phyloP scores from a whole-genome alignment of 2,888 invertebrate species.

The Anorthoa munda region DNA sequence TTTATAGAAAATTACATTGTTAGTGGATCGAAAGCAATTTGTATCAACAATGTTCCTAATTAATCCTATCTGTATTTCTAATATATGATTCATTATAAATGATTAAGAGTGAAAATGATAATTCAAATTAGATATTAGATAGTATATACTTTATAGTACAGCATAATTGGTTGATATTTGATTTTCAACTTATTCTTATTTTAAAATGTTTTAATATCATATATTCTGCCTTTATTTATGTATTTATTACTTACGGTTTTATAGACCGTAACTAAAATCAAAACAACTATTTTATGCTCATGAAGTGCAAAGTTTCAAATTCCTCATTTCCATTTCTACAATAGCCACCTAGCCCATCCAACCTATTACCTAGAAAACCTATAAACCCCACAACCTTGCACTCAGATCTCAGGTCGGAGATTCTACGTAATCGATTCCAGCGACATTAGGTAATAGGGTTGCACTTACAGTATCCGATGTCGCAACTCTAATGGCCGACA shows the following conservation, averaged over 20 bases:
- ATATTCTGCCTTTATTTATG: too few species aligned
- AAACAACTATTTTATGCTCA: not conserved
- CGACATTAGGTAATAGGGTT: constrained; percentile 69
- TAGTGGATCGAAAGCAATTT: constrained; percentile 27
- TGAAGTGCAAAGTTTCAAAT: not conserved
- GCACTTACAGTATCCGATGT: constrained; percentile 60
- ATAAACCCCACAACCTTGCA: constrained; percentile 54
- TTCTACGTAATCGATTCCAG: constrained; percentile 62
- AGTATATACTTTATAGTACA: too few species aligned
- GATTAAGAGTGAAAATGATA: not conserved
- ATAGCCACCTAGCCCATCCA: not conserved
- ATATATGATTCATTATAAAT: constrained; percentile 4
- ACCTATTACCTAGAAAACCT: constrained; percentile 7
- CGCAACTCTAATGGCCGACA: constrained; percentile 72
- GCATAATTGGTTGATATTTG: too few species aligned
- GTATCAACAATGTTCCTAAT: constrained; percentile 25
- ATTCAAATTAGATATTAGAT: constrained; percentile 2
- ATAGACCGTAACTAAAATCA: not conserved
- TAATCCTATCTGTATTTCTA: constrained; percentile 8
- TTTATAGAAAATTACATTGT: constrained; percentile 35
- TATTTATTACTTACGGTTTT: too few species aligned
- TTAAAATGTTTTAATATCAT: too few species aligned
- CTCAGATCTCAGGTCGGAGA: constrained; percentile 47
- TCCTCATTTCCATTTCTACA: not conserved
- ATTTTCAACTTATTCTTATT: too few species aligned